Percentiles rank a stretch among this genome's conserved stretches.
These are phyloP conservation scores for Eulithis testata DNA, from an alignment of 2,888 invertebrate species.

Conservation along the genomic window DNA sequence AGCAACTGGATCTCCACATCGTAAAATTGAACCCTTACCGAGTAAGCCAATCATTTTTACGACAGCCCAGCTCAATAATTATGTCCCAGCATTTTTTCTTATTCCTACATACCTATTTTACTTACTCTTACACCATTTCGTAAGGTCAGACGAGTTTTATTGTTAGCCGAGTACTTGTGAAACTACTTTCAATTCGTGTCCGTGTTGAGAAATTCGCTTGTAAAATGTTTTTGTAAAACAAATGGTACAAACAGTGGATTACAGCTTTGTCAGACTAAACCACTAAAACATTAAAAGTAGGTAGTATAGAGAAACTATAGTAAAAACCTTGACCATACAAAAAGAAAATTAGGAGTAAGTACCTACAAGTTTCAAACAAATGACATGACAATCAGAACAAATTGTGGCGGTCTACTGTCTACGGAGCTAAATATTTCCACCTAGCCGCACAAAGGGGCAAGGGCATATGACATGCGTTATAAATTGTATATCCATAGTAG, in stretches of 20 bases:
- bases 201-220: no score
- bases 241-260: no score
- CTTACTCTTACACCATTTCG: neutral
- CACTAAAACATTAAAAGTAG: no score
- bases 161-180: conserved; percentile 3
- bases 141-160: no score
- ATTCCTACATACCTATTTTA: conserved; percentile 32
- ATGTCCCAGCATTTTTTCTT: conserved; percentile 58
- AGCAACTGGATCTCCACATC: conserved; percentile 68
- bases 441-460: conserved; percentile 54
- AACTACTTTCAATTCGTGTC: no score
- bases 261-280: no score
- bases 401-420: conserved; percentile 54
- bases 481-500: conserved; percentile 69
- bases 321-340: no score
- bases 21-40: conserved; percentile 68
- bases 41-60: conserved; percentile 74
- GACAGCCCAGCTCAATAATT: conserved; percentile 73
- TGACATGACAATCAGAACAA: conserved; percentile 52
- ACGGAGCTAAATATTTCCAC: conserved; percentile 54
- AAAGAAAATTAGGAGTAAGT: no score
- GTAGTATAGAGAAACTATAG: no score
- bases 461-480: conserved; percentile 61
- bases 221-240: no score
- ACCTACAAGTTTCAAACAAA: conserved; percentile 13